These are phyloP conservation scores for Petrophora chlorosata DNA, from an alignment of 2,888 invertebrate genomes.

Conservation along the genomic window DNA sequence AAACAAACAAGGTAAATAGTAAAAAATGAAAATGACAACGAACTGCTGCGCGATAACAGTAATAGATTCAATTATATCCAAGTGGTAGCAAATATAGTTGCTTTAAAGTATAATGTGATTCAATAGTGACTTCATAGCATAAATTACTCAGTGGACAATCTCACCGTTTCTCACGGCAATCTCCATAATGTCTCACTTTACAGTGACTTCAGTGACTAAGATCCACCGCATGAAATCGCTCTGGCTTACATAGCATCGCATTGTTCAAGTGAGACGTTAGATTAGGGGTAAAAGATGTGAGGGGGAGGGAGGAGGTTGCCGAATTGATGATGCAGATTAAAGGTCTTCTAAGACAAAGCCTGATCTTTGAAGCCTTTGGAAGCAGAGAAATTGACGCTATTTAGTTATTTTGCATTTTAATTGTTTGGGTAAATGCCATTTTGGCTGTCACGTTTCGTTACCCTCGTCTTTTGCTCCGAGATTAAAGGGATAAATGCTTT, in stretches of 20 bases:
- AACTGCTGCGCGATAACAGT: too few species aligned
- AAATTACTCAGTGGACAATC: conserved; percentile 15
- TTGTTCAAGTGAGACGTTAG: conserved; percentile 31
- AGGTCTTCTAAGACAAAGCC: conserved; percentile 39
- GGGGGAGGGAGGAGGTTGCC: conserved; percentile 15
- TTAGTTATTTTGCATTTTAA: conserved; percentile 42
- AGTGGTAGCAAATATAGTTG: too few species aligned
- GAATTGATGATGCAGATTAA: conserved; percentile 54
- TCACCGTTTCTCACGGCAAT: conserved; percentile 14
- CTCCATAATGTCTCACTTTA: conserved; percentile 14
- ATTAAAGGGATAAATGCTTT: conserved; percentile 35
- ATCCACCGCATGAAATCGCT: conserved; percentile 25
- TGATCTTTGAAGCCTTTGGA: conserved; percentile 38
- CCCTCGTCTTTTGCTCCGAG: conserved; percentile 34
- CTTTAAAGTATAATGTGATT: too few species aligned
- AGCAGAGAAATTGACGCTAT: conserved; percentile 40
- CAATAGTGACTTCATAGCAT: too few species aligned
- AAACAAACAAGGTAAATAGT: too few species aligned
- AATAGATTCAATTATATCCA: too few species aligned
- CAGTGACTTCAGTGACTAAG: conserved; percentile 15
- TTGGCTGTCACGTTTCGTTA: conserved; percentile 36
- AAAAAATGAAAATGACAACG: too few species aligned
- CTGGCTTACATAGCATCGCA: conserved; percentile 25
- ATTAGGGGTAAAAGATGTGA: conserved; percentile 25
- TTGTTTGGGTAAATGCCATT: conserved; percentile 38